Evolutionary conservation across 2,113 vertebrate species (phyloP).

Genomic region (Notechis scutatus): DNA sequence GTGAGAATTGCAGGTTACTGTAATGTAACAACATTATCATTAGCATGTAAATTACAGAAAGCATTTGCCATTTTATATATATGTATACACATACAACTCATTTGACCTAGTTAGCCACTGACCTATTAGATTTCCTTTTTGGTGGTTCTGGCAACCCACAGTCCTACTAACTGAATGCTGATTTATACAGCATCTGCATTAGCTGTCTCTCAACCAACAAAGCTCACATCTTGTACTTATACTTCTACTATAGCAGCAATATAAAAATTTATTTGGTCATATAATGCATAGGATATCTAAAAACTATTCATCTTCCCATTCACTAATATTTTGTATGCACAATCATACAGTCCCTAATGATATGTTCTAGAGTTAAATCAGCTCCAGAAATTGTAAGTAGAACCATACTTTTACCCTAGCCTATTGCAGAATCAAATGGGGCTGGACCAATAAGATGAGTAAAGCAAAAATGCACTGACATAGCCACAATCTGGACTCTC

Average conservation of each 20-base stretch:
- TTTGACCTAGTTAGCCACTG: background rate
- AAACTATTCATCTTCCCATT: background rate
- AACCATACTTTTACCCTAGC: background rate
- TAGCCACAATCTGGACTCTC: background rate
- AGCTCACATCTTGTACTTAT: background rate
- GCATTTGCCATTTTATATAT: slow-evolving; percentile 20
- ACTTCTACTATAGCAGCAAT: background rate
- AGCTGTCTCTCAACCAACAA: background rate
- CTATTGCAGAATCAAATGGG: background rate
- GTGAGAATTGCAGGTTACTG: slow-evolving; percentile 54
- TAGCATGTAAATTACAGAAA: slow-evolving; percentile 49
- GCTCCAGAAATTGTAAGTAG: background rate
- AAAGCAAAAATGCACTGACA: background rate
- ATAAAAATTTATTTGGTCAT: background rate
- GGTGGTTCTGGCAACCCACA: background rate
- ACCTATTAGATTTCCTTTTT: background rate
- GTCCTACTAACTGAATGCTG: background rate
- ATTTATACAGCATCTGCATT: background rate
- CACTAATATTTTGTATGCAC: background rate
- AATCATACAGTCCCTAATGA: background rate
- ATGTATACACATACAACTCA: background rate
- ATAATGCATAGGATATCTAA: background rate
- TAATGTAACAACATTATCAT: slow-evolving; percentile 54
- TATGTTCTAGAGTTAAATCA: background rate
- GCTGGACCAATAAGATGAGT: background rate